These are phyloP conservation scores for Myxocyprinus asiaticus DNA, from an alignment of 2,113 vertebrate genomes.

Conservation along the genomic window DNA sequence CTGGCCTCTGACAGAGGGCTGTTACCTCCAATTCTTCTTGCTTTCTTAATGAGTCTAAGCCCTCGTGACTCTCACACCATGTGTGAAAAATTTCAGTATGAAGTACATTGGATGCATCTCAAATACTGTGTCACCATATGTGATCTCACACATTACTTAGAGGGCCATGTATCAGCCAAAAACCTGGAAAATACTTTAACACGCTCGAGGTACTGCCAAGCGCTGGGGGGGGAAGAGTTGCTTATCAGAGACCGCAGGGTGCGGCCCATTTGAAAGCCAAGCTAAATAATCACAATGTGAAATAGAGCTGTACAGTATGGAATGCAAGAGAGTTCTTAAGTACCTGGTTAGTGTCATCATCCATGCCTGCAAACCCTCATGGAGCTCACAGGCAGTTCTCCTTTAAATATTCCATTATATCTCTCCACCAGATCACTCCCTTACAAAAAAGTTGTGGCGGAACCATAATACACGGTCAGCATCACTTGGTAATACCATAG, in stretches of 20 bases:
- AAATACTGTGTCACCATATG: neutral
- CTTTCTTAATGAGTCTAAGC: neutral
- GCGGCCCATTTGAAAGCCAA: constrained; percentile 6
- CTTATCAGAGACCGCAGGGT: constrained; percentile 12
- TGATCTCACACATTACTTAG: constrained; percentile 1
- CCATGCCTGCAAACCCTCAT: neutral
- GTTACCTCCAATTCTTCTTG: too few relatives aligned
- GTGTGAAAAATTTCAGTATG: constrained; percentile 6
- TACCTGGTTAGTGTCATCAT: constrained; percentile 13
- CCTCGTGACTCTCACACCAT: neutral
- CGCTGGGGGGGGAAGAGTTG: neutral
- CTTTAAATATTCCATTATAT: neutral
- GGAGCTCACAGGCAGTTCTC: neutral
- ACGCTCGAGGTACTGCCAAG: neutral
- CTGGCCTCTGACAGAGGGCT: neutral
- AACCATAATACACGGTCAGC: too few relatives aligned
- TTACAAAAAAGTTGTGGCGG: neutral
- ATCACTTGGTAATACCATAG: too few relatives aligned
- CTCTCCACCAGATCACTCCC: neutral
- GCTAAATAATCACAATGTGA: constrained; percentile 8
- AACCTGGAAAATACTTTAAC: neutral
- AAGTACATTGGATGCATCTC: neutral
- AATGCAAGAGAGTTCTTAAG: neutral
- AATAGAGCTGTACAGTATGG: constrained; percentile 17
- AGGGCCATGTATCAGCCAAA: neutral